Conservation (phyloP, 1,140 invertebrate genomes). For the Vollenhovia emeryi region DNA sequence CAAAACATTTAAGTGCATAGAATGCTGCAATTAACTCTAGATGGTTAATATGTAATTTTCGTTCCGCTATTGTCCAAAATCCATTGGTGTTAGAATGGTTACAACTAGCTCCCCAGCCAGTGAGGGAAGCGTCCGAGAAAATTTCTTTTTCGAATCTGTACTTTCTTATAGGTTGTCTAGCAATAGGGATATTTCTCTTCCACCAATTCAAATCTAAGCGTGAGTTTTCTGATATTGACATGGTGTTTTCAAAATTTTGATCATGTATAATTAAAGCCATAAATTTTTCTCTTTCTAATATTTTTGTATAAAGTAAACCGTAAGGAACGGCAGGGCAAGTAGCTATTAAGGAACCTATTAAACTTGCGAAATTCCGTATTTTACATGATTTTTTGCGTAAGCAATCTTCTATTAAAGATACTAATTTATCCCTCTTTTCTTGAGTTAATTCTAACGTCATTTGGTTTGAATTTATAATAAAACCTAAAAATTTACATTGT, state of each 20-base stretch:
- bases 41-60: neutral
- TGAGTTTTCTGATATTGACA: too few species aligned
- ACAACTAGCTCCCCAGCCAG: neutral
- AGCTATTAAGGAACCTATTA: neutral
- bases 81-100: neutral
- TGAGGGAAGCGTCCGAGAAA: neutral
- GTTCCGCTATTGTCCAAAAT: neutral
- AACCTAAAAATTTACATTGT: too few species aligned
- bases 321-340: neutral
- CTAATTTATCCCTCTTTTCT: too few species aligned
- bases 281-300: conserved; percentile 13
- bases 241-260: too few species aligned
- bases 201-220: neutral
- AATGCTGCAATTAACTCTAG: neutral
- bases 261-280: neutral
- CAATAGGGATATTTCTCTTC: neutral
- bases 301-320: neutral
- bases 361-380: neutral
- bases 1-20: neutral
- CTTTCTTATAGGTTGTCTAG: neutral
- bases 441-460: too few species aligned
- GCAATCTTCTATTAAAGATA: too few species aligned
- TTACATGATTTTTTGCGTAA: neutral
- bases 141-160: neutral
- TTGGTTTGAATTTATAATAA: too few species aligned